Evolutionary conservation across 2,113 vertebrate species (phyloP).

Genomic region (Alouatta palliata): DNA sequence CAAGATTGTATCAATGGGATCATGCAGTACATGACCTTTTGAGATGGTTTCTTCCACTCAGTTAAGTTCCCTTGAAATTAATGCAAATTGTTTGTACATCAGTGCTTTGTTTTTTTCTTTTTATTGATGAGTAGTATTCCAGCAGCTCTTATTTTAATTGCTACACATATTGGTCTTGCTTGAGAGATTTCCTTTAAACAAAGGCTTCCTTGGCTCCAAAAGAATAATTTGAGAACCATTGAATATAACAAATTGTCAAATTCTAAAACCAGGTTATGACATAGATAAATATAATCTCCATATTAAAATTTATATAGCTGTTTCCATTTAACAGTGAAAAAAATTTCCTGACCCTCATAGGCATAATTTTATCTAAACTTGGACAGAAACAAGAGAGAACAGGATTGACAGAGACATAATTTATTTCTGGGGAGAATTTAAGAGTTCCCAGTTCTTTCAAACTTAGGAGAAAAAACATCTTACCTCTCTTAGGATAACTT

Average conservation of each 20-base stretch:
- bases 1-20: neutral
- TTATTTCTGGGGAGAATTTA: neutral
- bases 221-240: neutral
- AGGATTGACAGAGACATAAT: neutral
- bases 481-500: neutral
- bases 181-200: neutral
- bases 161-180: neutral
- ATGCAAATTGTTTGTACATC: accelerated
- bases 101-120: neutral
- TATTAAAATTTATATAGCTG: neutral
- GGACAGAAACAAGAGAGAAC: neutral
- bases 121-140: neutral
- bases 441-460: neutral
- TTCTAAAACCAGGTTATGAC: neutral
- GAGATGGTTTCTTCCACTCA: neutral
- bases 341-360: too few relatives aligned
- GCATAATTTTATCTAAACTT: neutral
- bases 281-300: neutral
- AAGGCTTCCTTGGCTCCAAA: neutral
- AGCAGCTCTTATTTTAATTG: neutral
- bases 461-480: neutral
- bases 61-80: accelerated
- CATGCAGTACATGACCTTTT: neutral
- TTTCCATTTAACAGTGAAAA: neutral
- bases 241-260: neutral